Percentiles rank a stretch among this genome's conserved stretches.
Conservation (phyloP, 2,113 vertebrate species). For the Mugil cephalus region DNA sequence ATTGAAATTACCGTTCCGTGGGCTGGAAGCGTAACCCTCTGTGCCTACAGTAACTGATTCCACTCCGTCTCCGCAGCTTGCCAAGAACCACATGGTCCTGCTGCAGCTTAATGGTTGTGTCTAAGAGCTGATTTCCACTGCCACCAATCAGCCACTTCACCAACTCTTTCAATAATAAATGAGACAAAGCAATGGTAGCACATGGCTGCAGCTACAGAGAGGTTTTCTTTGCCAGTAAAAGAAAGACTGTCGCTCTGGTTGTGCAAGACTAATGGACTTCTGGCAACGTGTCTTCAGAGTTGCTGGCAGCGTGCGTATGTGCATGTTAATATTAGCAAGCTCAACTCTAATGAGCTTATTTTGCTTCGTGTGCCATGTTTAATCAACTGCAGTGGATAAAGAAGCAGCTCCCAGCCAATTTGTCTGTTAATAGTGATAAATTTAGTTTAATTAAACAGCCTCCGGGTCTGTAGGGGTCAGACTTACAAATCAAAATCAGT, state of each 20-base stretch:
- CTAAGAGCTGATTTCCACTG: constrained; percentile 36
- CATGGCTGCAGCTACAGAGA: constrained; percentile 26
- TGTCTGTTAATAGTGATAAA: background rate
- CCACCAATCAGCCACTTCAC: constrained; percentile 37
- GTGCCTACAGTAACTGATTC: constrained; percentile 3
- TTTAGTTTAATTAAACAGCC: constrained; percentile 3
- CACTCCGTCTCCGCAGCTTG: background rate
- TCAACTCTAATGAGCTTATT: constrained; percentile 38
- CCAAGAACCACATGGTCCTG: background rate
- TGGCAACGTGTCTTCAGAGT: constrained; percentile 37
- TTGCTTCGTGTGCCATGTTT: constrained; percentile 18
- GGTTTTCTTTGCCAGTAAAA: constrained; percentile 37
- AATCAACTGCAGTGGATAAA: constrained; percentile 2
- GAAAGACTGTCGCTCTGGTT: constrained; percentile 29
- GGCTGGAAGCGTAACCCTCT: background rate
- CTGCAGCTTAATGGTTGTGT: constrained; percentile 33
- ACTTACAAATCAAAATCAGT: no score
- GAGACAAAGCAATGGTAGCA: constrained; percentile 18
- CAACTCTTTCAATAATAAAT: constrained; percentile 53
- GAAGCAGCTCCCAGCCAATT: background rate
- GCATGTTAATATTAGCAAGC: constrained; percentile 8
- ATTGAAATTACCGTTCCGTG: no score
- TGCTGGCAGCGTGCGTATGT: constrained; percentile 35
- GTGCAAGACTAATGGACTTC: constrained; percentile 55
- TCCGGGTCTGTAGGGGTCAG: no score